phyloP scores from a whole-genome alignment of 2,888 invertebrate genomes.

The Julus scanicus region DNA sequence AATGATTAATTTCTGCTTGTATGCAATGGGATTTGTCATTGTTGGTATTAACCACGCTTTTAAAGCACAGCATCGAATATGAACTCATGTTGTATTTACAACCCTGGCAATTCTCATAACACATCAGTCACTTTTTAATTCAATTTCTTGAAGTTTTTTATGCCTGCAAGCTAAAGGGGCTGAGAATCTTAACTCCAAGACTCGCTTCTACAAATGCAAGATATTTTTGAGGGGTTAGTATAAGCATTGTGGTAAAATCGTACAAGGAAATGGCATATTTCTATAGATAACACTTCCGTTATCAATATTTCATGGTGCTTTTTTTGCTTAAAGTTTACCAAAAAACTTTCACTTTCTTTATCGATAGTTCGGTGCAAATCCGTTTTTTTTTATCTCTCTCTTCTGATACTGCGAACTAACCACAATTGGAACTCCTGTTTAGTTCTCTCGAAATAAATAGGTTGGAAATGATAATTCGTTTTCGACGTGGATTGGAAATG shows the following conservation, averaged over 20 bases:
- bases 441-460: neutral
- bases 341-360: neutral
- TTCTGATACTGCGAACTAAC: neutral
- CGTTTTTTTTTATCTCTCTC: neutral
- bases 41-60: conserved; percentile 27
- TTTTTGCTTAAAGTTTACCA: neutral
- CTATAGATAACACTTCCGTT: neutral
- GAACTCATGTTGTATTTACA: neutral
- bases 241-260: neutral
- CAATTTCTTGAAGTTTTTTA: conserved; percentile 25
- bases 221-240: neutral
- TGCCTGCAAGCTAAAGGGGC: neutral
- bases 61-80: neutral
- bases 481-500: neutral
- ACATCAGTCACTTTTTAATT: conserved; percentile 39
- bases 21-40: conserved; percentile 17
- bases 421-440: conserved; percentile 3
- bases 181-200: neutral
- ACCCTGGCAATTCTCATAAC: neutral
- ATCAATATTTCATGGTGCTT: neutral
- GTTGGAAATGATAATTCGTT: conserved; percentile 28
- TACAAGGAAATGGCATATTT: neutral
- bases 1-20: neutral
- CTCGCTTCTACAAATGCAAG: neutral
- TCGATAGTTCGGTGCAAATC: neutral